phyloP scores from a whole-genome alignment of 2,888 invertebrate genomes.

The Drosophila fungiperda region DNA sequence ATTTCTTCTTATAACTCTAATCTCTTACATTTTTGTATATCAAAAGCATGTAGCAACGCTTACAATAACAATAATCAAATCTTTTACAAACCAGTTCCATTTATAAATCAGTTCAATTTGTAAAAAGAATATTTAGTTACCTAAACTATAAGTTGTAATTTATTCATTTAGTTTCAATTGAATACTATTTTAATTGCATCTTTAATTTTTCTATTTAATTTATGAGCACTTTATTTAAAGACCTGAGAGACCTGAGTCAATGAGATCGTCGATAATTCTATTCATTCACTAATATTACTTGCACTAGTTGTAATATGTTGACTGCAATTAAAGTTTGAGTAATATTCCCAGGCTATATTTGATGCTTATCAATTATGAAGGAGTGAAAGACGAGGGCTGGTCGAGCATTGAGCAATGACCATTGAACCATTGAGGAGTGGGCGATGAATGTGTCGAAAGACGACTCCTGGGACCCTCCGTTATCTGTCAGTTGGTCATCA shows the following conservation, averaged over 20 bases:
- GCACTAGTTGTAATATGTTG: not conserved
- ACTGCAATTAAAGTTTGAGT: not conserved
- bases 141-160: too few relatives aligned
- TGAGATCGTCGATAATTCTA: not conserved
- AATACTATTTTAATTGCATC: too few relatives aligned
- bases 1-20: not conserved
- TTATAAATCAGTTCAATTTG: too few relatives aligned
- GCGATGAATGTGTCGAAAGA: constrained; percentile 24
- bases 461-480: constrained; percentile 29
- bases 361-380: constrained; percentile 9
- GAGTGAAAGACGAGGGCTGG: constrained; percentile 1
- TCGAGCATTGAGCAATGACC: constrained; percentile 16
- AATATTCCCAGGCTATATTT: constrained; percentile 6
- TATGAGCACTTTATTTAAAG: too few relatives aligned
- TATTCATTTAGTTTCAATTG: too few relatives aligned
- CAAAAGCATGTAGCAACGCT: not conserved
- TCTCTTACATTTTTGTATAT: not conserved
- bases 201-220: too few relatives aligned
- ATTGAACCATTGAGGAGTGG: constrained; percentile 20
- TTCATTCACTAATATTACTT: not conserved
- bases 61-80: too few relatives aligned
- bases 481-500: constrained; percentile 47
- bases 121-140: too few relatives aligned
- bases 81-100: too few relatives aligned
- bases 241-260: too few relatives aligned